These are phyloP conservation scores for Dimorphilus gyrociliatus DNA, from an alignment of 2,888 invertebrate genomes.

Conservation along the genomic window DNA sequence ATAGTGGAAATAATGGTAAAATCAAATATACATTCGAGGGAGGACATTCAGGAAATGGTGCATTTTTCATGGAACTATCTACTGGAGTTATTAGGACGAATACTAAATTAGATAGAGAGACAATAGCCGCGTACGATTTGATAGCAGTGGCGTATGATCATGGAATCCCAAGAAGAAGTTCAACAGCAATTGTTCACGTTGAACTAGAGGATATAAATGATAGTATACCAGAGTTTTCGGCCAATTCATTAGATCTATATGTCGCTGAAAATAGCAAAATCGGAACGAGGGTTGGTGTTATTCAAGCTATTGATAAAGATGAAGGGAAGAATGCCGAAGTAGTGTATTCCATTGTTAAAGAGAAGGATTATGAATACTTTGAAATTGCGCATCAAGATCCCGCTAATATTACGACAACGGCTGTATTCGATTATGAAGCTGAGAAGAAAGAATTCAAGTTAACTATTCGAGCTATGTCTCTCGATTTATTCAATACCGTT, in stretches of 20 bases:
- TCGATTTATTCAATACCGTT: constrained; percentile 71
- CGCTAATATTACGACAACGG: constrained; percentile 70
- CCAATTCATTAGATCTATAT: constrained; percentile 68
- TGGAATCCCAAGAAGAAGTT: constrained; percentile 50
- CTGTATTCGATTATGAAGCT: constrained; percentile 90
- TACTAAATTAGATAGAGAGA: constrained; percentile 75
- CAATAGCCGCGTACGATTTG: constrained; percentile 63
- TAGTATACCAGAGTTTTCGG: constrained; percentile 73
- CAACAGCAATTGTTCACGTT: constrained; percentile 58
- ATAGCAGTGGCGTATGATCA: constrained; percentile 75
- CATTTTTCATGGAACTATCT: constrained; percentile 77
- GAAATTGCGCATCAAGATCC: constrained; percentile 51
- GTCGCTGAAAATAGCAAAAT: constrained; percentile 91
- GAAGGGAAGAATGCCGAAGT: constrained; percentile 79
- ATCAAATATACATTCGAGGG: constrained; percentile 49
- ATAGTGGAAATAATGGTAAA: constrained; percentile 69
- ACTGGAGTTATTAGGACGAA: constrained; percentile 80
- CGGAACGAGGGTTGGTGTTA: constrained; percentile 77
- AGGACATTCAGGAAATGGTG: constrained; percentile 53
- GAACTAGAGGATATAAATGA: constrained; percentile 90
- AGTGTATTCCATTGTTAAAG: constrained; percentile 77
- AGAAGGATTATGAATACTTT: constrained; percentile 65
- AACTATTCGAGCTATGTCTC: constrained; percentile 72
- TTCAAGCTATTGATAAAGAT: constrained; percentile 78
- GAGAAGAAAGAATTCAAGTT: constrained; percentile 67